Evolutionary conservation across 2,888 invertebrate species (phyloP), one percentile per base, ranked within the genome.

Genomic region (Tenthredo distinguenda): DNA sequence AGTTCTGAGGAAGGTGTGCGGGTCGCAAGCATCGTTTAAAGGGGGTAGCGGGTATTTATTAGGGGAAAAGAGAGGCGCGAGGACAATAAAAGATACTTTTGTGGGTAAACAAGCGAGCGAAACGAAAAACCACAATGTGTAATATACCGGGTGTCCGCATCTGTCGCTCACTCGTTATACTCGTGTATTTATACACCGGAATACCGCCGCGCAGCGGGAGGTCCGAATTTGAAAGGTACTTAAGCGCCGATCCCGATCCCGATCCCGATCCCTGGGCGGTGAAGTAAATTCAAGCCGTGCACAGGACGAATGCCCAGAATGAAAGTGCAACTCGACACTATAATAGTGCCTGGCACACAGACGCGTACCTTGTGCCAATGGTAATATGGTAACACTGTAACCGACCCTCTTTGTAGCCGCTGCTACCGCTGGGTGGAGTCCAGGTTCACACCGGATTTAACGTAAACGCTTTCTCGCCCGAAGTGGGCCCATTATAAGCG

Each of bases 91-190:
- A 58, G 79, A 79, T 79, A 79, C 58, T 79, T 79, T 58, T 58
- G 58, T 79, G 79, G 34, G 15, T 55, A 79, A 79, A 79, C 79
- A 79, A 55, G 79, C 47, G 47, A 7, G 21, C 5, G 47, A 21
- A 62, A 18, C 21, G 62, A 50, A 55, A 72, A 21, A 72, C n/a
- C 37, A 62, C 40, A 40, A 62, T 40, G 62, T 21, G 40, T 37
- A 40, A 81, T 81, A 81, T 81, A 81, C 81, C 79, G 79, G 79
- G 79, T 79, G 79, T 79, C 55, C 55, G 37, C 79, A 79, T 79
- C 79, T 79, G 79, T 79, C 79, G 58, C 6, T 71, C 7, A 10
- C 43, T 47, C 43, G 43, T 47, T 47, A 47, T 15, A 47, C 2
- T 10, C 12, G 3, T 3, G 43, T 47, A 47, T 47, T 47, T 47